Conservation (phyloP, 2,113 vertebrate species). For the Silurus glanis region DNA sequence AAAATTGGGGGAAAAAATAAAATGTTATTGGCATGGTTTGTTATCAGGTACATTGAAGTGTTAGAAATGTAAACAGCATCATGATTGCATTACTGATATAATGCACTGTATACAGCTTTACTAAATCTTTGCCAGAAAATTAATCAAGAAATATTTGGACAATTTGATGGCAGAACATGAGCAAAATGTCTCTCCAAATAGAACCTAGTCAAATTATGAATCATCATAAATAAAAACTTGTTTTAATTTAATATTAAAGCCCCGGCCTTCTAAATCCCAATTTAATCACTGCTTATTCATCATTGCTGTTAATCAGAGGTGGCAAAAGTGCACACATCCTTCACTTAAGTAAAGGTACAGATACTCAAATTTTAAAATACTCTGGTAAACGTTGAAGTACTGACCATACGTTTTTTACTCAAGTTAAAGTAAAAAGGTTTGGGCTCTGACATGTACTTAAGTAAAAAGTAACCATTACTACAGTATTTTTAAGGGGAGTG, state of each 20-base stretch:
- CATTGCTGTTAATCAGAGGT: too few relatives aligned
- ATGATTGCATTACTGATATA: not conserved
- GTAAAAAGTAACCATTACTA: too few relatives aligned
- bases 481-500: too few relatives aligned
- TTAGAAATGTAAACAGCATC: not conserved
- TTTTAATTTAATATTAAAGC: not conserved
- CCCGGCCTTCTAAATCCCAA: not conserved
- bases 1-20: not conserved
- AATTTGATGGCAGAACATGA: not conserved
- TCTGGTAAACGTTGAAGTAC: too few relatives aligned
- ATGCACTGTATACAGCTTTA: not conserved
- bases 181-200: not conserved
- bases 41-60: not conserved
- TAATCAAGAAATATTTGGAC: not conserved
- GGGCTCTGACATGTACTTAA: too few relatives aligned
- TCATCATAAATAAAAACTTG: not conserved
- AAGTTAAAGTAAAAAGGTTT: too few relatives aligned
- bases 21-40: not conserved
- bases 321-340: too few relatives aligned
- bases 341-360: too few relatives aligned
- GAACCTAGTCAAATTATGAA: not conserved
- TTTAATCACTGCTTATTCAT: not conserved
- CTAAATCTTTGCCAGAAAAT: not conserved
- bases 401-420: too few relatives aligned
- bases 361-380: too few relatives aligned